Percentiles rank a stretch among this genome's conserved stretches.
Evolutionary conservation across 2,797 vertebrate species (phyloP).

Genomic region (Syncerus caffer): DNA sequence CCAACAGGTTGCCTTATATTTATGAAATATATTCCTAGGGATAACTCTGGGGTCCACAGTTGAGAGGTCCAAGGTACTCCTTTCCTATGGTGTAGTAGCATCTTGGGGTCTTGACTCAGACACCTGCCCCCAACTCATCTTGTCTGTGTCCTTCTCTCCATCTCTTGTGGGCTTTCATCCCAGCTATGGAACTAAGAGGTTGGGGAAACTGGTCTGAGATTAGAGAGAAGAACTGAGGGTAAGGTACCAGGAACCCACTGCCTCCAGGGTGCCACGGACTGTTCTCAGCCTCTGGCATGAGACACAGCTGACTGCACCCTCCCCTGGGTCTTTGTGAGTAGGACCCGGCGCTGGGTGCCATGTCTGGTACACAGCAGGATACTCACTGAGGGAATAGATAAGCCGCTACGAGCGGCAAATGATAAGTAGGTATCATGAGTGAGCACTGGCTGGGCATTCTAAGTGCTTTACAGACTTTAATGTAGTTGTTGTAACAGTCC

Average conservation of each 20-base stretch:
- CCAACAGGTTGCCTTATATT: not conserved
- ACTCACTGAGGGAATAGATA: not conserved
- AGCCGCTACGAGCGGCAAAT: not conserved
- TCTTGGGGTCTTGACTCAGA: not conserved
- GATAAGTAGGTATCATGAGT: not conserved
- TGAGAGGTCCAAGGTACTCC: not conserved
- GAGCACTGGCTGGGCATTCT: not conserved
- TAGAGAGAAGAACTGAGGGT: not conserved
- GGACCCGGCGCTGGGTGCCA: not conserved
- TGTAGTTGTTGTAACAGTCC: not conserved
- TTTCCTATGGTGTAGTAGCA: not conserved
- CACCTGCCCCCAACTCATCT: not conserved
- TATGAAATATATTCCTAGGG: not conserved
- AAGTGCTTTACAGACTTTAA: not conserved
- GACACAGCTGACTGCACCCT: not conserved
- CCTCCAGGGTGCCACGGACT: accelerated
- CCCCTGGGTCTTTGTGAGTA: not conserved
- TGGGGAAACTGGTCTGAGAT: not conserved
- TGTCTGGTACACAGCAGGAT: not conserved
- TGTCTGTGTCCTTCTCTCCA: not conserved
- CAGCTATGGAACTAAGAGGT: not conserved
- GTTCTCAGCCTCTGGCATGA: not conserved
- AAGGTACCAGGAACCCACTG: not conserved
- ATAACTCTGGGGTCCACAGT: not conserved
- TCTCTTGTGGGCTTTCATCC: not conserved